Evolutionary conservation across 2,888 invertebrate species (phyloP).

Genomic region (Agonopterix heracliana): DNA sequence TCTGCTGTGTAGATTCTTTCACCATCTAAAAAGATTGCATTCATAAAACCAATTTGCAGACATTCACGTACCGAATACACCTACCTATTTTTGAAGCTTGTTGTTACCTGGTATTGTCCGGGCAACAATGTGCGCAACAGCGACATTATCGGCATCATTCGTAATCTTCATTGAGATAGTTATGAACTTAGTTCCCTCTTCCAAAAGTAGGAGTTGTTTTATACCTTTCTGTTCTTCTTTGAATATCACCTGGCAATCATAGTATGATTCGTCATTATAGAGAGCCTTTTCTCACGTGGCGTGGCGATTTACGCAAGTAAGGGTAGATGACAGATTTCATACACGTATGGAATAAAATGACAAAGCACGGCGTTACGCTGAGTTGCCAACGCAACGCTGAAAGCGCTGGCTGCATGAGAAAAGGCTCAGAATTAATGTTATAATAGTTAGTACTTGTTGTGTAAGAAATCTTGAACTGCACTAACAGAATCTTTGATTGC

Average conservation of each 20-base stretch:
- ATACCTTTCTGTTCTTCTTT: conserved; percentile 90
- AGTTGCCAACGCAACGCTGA: too few relatives aligned
- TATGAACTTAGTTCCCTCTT: conserved; percentile 84
- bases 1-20: conserved; percentile 87
- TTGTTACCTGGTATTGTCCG: conserved; percentile 83
- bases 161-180: conserved; percentile 81
- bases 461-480: too few relatives aligned
- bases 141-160: conserved; percentile 77
- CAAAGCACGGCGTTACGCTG: too few relatives aligned
- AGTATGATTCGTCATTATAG: background rate
- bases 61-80: background rate
- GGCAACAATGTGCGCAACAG: conserved; percentile 80
- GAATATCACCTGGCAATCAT: conserved; percentile 79
- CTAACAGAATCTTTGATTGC: too few relatives aligned
- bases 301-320: too few relatives aligned
- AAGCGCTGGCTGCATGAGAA: too few relatives aligned
- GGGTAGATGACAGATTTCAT: too few relatives aligned
- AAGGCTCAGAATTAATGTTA: too few relatives aligned
- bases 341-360: too few relatives aligned
- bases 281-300: too few relatives aligned
- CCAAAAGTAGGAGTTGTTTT: conserved; percentile 83
- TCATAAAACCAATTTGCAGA: conserved; percentile 6
- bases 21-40: conserved; percentile 73
- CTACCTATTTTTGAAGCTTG: background rate
- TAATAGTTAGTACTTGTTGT: too few relatives aligned